These are phyloP conservation scores for Petrosia ficiformis DNA, from an alignment of 37 sponge, comb jelly and placozoan genomes.

Conservation along the genomic window DNA sequence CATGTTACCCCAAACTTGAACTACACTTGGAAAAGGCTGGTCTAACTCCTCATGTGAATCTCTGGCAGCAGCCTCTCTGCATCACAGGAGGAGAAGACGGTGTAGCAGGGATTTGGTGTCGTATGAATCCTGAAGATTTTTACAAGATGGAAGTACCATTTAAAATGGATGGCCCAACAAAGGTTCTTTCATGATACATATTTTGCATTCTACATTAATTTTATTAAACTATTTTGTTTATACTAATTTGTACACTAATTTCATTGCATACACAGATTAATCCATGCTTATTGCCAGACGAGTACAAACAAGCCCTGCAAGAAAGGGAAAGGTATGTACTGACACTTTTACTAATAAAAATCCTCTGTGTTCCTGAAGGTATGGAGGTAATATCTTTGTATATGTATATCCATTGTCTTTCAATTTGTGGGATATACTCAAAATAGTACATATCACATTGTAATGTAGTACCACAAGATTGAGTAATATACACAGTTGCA, in stretches of 20 bases:
- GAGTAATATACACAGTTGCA: too few relatives aligned
- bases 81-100: constrained; percentile 13
- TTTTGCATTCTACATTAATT: too few relatives aligned
- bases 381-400: too few relatives aligned
- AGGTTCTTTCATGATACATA: constrained; percentile 17
- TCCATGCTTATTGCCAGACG: constrained; percentile 48
- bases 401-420: too few relatives aligned
- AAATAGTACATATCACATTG: too few relatives aligned
- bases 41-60: constrained; percentile 26
- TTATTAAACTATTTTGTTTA: too few relatives aligned
- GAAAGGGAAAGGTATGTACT: constrained; percentile 57
- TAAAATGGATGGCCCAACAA: constrained; percentile 34
- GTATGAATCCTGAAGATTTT: constrained; percentile 34
- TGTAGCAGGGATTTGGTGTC: constrained; percentile 40
- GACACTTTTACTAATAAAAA: too few relatives aligned
- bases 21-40: constrained; percentile 40
- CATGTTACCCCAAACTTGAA: constrained; percentile 57
- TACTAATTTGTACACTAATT: too few relatives aligned
- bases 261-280: constrained; percentile 19
- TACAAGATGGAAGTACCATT: constrained; percentile 44
- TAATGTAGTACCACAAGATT: too few relatives aligned
- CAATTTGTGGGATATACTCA: too few relatives aligned
- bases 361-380: too few relatives aligned
- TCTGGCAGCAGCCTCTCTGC: constrained; percentile 51
- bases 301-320: constrained; percentile 34